Evolutionary conservation across 2,797 vertebrate genomes (phyloP), one percentile per base, ranked within the genome.

Genomic region (Pteronotus mesoamericanus): DNA sequence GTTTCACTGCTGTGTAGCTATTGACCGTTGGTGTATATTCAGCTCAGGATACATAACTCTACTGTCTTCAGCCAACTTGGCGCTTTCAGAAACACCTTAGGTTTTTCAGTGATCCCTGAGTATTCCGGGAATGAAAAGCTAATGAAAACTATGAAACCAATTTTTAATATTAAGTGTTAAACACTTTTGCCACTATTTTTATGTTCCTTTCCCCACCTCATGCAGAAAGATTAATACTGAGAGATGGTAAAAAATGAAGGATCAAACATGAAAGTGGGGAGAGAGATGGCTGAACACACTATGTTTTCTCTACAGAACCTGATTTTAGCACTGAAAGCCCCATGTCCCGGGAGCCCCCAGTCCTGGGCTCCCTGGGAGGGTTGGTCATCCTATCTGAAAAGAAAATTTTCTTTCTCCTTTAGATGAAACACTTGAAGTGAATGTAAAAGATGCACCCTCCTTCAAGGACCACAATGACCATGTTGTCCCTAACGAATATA

Each of bases 81-180:
- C 57, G 94, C 86, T 97, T 98, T 93, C 91, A 80, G 82, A 91
- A 97, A 91, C 91, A 97, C 89, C 92, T 98, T 85, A 83, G 92
- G 98, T 18, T 97, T 97, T 96, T 95, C 96, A 98, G 87, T 48
- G 87, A 98, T 98, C 94, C 94, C 95, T 94, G 95, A 97, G 82
- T 95, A 97, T 97, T 98, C 94, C 74, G 97, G 82, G 97, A 98
- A 97, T 96, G 86, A 92, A 98, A 95, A 97, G 91, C 87, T 97
- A 97, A 98, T 97, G 95, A 96, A 96, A 97, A 96, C 88, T 90
- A 96, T 95, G 61, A 94, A 96, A 94, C 39, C 91, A 86, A 86
- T 61, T 74, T 95, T 96, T 95, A 94, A 94, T 88, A 80, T 89
- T 91, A 96, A 77, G 53, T 82, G 78, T 93, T 96, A 97, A 93